phyloP scores from a whole-genome alignment of 1,140 invertebrate species.

The Glossosoma conforme region DNA sequence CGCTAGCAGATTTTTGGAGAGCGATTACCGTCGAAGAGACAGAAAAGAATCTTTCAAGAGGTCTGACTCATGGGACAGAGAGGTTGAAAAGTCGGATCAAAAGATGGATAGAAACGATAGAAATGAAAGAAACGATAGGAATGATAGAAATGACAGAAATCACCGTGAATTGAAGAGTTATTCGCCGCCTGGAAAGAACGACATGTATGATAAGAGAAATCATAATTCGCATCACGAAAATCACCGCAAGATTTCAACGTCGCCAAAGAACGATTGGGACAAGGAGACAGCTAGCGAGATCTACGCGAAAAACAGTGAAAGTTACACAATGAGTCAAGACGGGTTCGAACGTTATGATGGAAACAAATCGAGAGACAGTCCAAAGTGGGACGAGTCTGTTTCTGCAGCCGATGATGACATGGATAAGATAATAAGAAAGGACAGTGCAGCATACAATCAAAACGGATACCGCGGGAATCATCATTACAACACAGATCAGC shows the following conservation, averaged over 20 bases:
- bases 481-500: slow-evolving; percentile 9
- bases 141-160: too few species aligned
- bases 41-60: slow-evolving; percentile 28
- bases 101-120: slow-evolving; percentile 19
- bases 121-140: neutral
- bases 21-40: slow-evolving; percentile 24
- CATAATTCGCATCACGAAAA: slow-evolving; percentile 20
- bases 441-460: slow-evolving; percentile 14
- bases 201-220: slow-evolving; percentile 24
- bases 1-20: slow-evolving; percentile 30
- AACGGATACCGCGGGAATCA: slow-evolving; percentile 25
- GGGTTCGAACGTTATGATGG: slow-evolving; percentile 47
- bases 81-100: slow-evolving; percentile 27
- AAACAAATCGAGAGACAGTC: slow-evolving; percentile 21
- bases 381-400: slow-evolving; percentile 27
- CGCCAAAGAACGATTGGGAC: slow-evolving; percentile 30
- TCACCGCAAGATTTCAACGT: slow-evolving; percentile 22
- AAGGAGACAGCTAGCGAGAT: slow-evolving; percentile 30
- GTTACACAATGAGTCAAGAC: slow-evolving; percentile 34
- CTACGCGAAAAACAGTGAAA: slow-evolving; percentile 28
- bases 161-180: slow-evolving; percentile 21
- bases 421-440: slow-evolving; percentile 17
- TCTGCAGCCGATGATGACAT: slow-evolving; percentile 26
- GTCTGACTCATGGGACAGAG: slow-evolving; percentile 30
- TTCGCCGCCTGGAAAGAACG: slow-evolving; percentile 18